Evolutionary conservation across 2,113 vertebrate genomes (phyloP), one percentile per base, ranked within the genome.

Genomic region (Camarhynchus parvulus): DNA sequence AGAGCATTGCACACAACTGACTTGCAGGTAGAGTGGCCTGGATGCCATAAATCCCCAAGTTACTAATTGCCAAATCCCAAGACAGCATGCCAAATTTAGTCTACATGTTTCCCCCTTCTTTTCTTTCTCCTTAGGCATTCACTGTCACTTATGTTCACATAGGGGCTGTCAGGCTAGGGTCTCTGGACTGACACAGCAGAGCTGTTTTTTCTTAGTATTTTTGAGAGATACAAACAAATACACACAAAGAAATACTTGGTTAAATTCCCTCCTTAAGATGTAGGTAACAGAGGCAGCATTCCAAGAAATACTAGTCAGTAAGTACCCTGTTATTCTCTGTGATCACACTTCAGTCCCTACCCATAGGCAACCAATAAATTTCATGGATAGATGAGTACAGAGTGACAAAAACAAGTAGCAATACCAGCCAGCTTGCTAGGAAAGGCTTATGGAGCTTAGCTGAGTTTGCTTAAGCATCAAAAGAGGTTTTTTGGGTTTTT

Each of bases 251-350:
- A 49, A 24, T 49, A 67, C 6, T 7, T 0, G 7, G 19, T 35
- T 74, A 30, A 80, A 83, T 63, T 63, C 47, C 47, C 64, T 92
- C 79, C 64, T 27, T 24, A 28, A 83, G 14, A 47, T 5, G 8
- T 2, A 86, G 42, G 55, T 44, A 92, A 41, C 63, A 66, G 44
- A 62, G 39, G 59, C 8, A 50, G 64, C 56, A 79, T 90, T 93
- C 90, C 86, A 81, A 86, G 42, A 94, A 89, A 79, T 44, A 73
- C 55, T 31, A 53, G 82, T 93, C 87, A 49, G 33, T 41, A 56
- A 39, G 16, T 19, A 77, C n/a, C 44, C 53, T 92, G 58, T 56
- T 76, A 85, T 53, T 67, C 80, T 24, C 80, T 35, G 30, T 17
- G 59, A 77, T 70, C 64, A 81, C 55, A 58, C 39, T 55, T 15